Evolutionary conservation across 1,140 invertebrate species (phyloP).

Genomic region (Akabosia matsudoensis): DNA sequence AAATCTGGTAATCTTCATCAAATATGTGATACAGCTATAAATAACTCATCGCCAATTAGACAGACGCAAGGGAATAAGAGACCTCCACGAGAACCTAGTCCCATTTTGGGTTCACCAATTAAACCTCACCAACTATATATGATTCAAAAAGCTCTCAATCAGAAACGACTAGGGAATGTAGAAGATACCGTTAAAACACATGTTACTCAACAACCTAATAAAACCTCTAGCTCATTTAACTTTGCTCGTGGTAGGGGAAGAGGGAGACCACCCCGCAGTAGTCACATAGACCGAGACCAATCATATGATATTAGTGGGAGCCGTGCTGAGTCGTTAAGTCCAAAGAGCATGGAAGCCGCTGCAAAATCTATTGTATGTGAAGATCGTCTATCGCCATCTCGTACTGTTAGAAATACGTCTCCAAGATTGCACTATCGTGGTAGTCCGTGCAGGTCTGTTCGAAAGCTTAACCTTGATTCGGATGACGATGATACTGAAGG

Average conservation of each 20-base stretch:
- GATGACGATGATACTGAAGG: background rate
- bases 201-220: background rate
- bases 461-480: background rate
- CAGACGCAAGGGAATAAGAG: background rate
- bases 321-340: background rate
- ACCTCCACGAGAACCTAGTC: background rate
- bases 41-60: background rate
- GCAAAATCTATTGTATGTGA: background rate
- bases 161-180: no score
- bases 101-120: background rate
- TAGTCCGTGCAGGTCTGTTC: background rate
- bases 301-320: background rate
- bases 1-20: no score
- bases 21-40: no score
- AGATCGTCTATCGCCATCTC: background rate
- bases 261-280: background rate
- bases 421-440: background rate
- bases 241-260: background rate
- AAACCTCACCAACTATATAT: background rate
- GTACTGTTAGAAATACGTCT: background rate
- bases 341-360: constrained; percentile 4
- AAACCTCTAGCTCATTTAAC: background rate
- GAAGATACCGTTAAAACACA: no score
- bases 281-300: background rate
- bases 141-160: background rate